Base-by-base conservation (phyloP, 2,113 vertebrate genomes). In the Hippocampus barbouri region DNA sequence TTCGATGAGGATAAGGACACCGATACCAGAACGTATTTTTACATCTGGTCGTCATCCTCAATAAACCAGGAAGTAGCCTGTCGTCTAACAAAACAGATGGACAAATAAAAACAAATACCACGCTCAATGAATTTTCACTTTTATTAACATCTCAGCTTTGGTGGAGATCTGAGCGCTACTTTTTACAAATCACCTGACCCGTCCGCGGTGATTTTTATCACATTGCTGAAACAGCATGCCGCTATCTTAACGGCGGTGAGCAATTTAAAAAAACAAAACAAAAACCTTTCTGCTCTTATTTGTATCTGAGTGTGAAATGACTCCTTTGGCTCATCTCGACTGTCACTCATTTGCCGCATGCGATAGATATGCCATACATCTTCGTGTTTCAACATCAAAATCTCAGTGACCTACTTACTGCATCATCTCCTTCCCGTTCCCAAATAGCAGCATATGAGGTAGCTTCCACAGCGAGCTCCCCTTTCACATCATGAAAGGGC, bases 401-500 rank as follows among this genome's bases (percentile, higher is more conserved):
- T 79, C 60, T 23, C 57, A 70, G 77, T 80, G 71, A 85, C 78
- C 78, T 80, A 80, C 80, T 83, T 87, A 78, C 18, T 2, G 25
- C 7, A 38, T 69, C 68, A 61, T 74, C 64, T 60, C 57, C 75
- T 76, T 71, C 56, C 34, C 68, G 70, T 8, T 3, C 68, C 70
- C 70, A 78, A 70, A 68, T 78, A 74, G 80, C 76, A 72, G 76
- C 72, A 40, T 76, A 68, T 78, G 74, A 85, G 77, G 76, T 66
- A 70, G 75, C 72, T 75, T 60, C 69, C 69, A 67, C 56, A 70
- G 60, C 71, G 34, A 30, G 51, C 80, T 85, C 75, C 59, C 49
- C 56, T 76, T 83, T 79, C 81, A 74, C 63, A 75, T 77, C 77
- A 78, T 78, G 76, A 87, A 84, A 78, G 62, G 23, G 40, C 73